A percentile compares a stretch with the other conserved stretches of the same genome.
phyloP scores from a whole-genome alignment of 2,797 vertebrate genomes.

The Diplodus sargus region DNA sequence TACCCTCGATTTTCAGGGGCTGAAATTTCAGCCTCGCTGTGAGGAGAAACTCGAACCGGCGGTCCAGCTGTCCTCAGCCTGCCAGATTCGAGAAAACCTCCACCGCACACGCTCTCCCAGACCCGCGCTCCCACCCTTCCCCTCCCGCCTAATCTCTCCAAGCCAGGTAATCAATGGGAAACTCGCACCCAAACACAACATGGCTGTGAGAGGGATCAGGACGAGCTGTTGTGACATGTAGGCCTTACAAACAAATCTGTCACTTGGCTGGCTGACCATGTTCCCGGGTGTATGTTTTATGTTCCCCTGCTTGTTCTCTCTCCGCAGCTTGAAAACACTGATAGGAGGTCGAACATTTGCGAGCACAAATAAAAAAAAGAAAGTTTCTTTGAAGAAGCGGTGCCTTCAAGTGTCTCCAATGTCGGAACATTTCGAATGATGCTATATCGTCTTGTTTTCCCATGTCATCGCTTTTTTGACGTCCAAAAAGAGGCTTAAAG shows the following conservation, averaged over 20 bases:
- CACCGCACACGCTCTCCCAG: slow-evolving; percentile 60
- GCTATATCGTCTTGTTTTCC: not conserved
- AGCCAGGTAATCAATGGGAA: slow-evolving; percentile 83
- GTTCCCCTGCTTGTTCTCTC: slow-evolving; percentile 52
- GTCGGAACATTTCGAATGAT: not conserved
- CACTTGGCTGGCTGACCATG: slow-evolving; percentile 34
- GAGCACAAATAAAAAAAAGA: not conserved
- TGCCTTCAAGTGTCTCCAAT: not conserved
- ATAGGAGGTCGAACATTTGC: slow-evolving; percentile 2
- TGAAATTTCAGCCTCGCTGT: slow-evolving; percentile 86
- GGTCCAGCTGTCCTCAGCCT: slow-evolving; percentile 84
- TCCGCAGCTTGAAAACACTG: slow-evolving; percentile 30
- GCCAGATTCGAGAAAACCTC: slow-evolving; percentile 67
- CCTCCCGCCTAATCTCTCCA: slow-evolving; percentile 42
- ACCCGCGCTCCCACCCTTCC: slow-evolving; percentile 44
- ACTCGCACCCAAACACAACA: slow-evolving; percentile 78
- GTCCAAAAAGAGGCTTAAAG: too few relatives aligned
- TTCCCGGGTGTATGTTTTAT: slow-evolving; percentile 52
- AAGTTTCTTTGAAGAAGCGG: not conserved
- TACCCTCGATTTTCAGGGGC: slow-evolving; percentile 81
- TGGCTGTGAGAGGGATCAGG: slow-evolving; percentile 47
- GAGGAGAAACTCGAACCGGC: slow-evolving; percentile 82
- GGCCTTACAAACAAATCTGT: slow-evolving; percentile 75
- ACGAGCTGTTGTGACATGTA: slow-evolving; percentile 68
- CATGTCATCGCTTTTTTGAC: not conserved